Evolutionary conservation across 2,113 vertebrate genomes (phyloP), one percentile per base, ranked within the genome.

Genomic region (Sturnira hondurensis): DNA sequence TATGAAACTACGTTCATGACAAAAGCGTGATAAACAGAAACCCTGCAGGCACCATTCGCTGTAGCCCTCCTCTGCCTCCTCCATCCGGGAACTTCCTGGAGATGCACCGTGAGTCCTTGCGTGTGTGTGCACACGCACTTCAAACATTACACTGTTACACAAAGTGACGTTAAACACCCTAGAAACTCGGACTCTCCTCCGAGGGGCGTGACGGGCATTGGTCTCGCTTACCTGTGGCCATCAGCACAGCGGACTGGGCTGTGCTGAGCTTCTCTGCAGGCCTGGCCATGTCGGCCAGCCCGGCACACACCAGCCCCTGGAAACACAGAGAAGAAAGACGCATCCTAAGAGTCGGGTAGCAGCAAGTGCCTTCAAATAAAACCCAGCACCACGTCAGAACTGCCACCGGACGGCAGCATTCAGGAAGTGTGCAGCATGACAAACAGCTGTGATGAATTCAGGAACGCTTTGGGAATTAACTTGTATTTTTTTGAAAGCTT

Each of bases 231-330:
- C 99, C 99, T 98, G 99, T 99, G 91, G 99, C 99, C 82, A 97
- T 99, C 83, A 99, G 98, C 20, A 99, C 99, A 54, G 97, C 98
- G 94, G 99, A 99, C 67, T 99, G 99, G 65, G 99, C 99, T 65
- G 98, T 97, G 93, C 99, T 99, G 89, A 99, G 99, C 97, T 99
- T 99, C 0, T 99, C 99, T 91, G 99, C 99, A 95, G 99, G 99
- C 94, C 99, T 99, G 68, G 99, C 98, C 99, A 99, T 98, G 85
- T 99, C 99, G 97, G 99, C 99, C 97, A 99, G 98, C 47, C 99
- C 99, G 88, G 99, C 99, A 24, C 97, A 26, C 82, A 99, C 99
- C 98, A 99, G 98, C 28, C 99, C 99, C 99, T 99, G 98, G 0
- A 86, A 98, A 93, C 33, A 73, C 7, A 73, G 0, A 56, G 31